Percentiles rank a stretch among this genome's conserved stretches.
Evolutionary conservation across 2,113 vertebrate species (phyloP).

Genomic region (Syrrhaptes paradoxus): DNA sequence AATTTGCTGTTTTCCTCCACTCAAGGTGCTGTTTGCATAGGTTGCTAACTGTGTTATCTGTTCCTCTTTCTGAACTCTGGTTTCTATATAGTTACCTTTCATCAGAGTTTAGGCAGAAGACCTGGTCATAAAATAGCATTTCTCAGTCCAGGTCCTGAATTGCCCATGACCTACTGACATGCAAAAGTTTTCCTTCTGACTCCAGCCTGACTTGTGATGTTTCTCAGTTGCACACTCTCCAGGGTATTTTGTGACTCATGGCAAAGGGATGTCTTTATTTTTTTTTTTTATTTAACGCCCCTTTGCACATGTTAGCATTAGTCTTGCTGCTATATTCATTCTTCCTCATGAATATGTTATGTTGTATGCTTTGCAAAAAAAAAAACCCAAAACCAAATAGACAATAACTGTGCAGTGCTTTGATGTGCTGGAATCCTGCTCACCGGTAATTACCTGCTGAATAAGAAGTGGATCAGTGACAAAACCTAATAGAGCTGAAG

Average conservation of each 20-base stretch:
- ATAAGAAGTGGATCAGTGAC: not conserved
- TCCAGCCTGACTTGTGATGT: not conserved
- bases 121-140: not conserved
- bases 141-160: not conserved
- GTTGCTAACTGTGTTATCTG: not conserved
- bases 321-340: not conserved
- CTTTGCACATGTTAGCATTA: not conserved
- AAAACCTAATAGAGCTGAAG: conserved; percentile 1
- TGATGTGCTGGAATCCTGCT: not conserved
- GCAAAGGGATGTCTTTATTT: not conserved
- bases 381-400: not conserved
- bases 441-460: conserved; percentile 17
- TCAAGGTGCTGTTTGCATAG: not conserved
- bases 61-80: not conserved
- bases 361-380: not conserved
- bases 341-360: not conserved
- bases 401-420: accelerated
- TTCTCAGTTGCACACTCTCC: not conserved
- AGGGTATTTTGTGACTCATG: not conserved
- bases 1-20: not conserved
- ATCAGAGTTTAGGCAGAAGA: not conserved
- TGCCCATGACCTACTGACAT: not conserved
- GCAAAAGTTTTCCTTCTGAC: not conserved
- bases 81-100: not conserved
- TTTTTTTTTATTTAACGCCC: not conserved